Evolutionary conservation across 2,113 vertebrate genomes (phyloP).

Genomic region (Aramus guarauna): DNA sequence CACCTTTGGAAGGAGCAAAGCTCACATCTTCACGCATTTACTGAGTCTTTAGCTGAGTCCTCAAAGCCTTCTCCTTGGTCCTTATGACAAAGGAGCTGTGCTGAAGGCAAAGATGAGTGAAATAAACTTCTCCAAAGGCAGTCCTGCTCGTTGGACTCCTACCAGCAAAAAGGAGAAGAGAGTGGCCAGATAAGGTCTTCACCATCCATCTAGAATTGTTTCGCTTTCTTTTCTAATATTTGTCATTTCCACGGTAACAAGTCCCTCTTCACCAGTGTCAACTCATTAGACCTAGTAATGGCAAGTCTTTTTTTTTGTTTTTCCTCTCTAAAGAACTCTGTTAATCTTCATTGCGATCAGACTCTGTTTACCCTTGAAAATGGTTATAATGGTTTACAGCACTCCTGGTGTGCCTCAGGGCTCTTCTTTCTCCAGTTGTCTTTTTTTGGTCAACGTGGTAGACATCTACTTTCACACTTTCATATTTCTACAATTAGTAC

Average conservation of each 20-base stretch:
- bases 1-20: neutral
- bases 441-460: neutral
- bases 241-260: neutral
- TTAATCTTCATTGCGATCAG: neutral
- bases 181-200: neutral
- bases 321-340: neutral
- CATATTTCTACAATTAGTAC: neutral
- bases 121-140: neutral
- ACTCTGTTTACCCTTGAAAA: neutral
- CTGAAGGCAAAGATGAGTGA: neutral
- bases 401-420: neutral
- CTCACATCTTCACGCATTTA: neutral
- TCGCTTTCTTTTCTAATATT: neutral
- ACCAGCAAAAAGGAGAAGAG: neutral
- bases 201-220: neutral
- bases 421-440: neutral
- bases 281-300: neutral
- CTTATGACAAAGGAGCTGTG: neutral
- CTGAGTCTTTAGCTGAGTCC: neutral
- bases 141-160: neutral
- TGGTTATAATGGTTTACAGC: neutral
- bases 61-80: neutral
- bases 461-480: neutral
- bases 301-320: neutral
- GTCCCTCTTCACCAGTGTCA: neutral